Base-by-base conservation (phyloP, 1,140 invertebrate genomes). In the Thaumatotibia leucotreta region DNA sequence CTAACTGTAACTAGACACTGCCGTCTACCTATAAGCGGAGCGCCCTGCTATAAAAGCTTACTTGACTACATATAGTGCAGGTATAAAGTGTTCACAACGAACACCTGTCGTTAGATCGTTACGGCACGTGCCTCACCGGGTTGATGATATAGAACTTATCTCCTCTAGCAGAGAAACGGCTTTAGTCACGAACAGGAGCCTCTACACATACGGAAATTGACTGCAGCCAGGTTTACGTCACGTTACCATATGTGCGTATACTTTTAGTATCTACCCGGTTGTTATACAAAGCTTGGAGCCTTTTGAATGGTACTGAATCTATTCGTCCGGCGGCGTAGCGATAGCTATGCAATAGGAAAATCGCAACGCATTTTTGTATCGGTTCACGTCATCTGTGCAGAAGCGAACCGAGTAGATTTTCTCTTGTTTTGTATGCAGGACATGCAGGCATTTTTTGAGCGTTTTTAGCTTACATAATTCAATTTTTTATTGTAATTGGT, bases 131-230 rank as follows among this genome's bases (percentile, higher is more conserved):
- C 69, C 66, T 33, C 68, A 65, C 45, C 67, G 72, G 50, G 31
- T 22, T 76, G 76, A 78, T 76, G 70, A 78, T 61, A 78, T 66
- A 78, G 72, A 63, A 69, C 27, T 27, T 45, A 45, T 45, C 14
- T 17, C 6, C 6, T 45, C 14, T 45, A 45, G 14, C 5, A 45
- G 0, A 17, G 20, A 17, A 45, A 45, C 39, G 39, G 4, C 39
- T 11, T 20, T 20, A 45, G 39, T 45, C 11, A 45, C 39, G 9
- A 45, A 45, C 39, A 6, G 17, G 39, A 20, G 39, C 20, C n/a
- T 20, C 3, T n/a, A 39, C n/a, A 39, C 3, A 39, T 39, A 39
- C 11, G n/a, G 35, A 39, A 14, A 39, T 39, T 14, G 11, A n/a
- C n/a, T 3, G 4, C 1, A 39, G 31, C 0, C 31, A 11, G 29